Evolutionary conservation across 2,797 vertebrate species (phyloP).

Genomic region (Harpagifer antarcticus): DNA sequence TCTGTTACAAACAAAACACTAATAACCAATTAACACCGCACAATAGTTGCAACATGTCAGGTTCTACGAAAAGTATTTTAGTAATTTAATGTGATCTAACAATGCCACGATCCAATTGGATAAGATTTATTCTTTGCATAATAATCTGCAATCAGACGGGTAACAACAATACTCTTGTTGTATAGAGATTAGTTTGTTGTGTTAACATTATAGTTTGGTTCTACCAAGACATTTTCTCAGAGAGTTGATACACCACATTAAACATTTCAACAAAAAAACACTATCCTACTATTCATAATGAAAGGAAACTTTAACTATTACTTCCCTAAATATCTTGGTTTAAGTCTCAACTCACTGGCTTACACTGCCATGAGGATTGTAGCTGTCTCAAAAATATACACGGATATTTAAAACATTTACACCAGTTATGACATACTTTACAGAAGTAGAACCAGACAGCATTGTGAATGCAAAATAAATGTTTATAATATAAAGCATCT

Average conservation of each 20-base stretch:
- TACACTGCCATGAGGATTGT: slow-evolving; percentile 3
- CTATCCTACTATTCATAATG: not conserved
- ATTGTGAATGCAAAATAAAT: slow-evolving; percentile 21
- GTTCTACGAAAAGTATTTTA: slow-evolving; percentile 30
- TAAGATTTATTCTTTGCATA: slow-evolving; percentile 23
- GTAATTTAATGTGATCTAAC: slow-evolving; percentile 46
- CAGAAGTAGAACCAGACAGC: slow-evolving; percentile 4
- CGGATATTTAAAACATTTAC: slow-evolving; percentile 41
- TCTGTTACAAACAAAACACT: slow-evolving; percentile 25
- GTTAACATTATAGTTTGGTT: slow-evolving; percentile 23
- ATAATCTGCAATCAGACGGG: slow-evolving; percentile 25
- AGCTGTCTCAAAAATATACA: slow-evolving; percentile 10
- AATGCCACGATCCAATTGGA: slow-evolving; percentile 15
- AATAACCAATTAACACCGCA: slow-evolving; percentile 3
- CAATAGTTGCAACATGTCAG: slow-evolving; percentile 20
- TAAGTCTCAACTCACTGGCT: slow-evolving; percentile 4
- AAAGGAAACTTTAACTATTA: slow-evolving; percentile 19
- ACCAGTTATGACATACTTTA: slow-evolving; percentile 20
- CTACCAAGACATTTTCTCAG: not conserved
- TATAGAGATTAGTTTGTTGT: slow-evolving; percentile 51
- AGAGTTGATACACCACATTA: slow-evolving; percentile 8
- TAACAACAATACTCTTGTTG: slow-evolving; percentile 48
- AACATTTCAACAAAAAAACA: slow-evolving; percentile 9
- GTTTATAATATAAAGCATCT: slow-evolving; percentile 19
- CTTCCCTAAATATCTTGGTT: not conserved